A percentile compares a stretch with the other conserved stretches of the same genome.
Evolutionary conservation across 2,113 vertebrate species (phyloP).

Genomic region (Empidonax traillii): DNA sequence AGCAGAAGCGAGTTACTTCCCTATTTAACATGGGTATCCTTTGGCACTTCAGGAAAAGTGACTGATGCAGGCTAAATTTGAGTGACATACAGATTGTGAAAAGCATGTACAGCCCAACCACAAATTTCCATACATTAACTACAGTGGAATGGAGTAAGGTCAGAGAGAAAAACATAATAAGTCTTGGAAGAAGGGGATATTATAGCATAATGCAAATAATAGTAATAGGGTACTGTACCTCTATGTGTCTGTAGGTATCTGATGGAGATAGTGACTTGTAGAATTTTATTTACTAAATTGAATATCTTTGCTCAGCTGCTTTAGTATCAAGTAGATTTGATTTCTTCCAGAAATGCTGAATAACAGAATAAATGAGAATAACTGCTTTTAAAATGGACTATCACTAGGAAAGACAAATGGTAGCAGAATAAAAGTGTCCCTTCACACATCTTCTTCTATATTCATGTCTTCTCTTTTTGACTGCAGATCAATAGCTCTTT

Average conservation of each 20-base stretch:
- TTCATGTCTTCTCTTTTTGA: neutral
- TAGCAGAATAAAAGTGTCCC: slow-evolving; percentile 19
- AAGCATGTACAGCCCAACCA: neutral
- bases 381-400: slow-evolving; percentile 38
- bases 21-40: neutral
- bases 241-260: neutral
- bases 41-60: neutral
- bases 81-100: neutral
- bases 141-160: neutral
- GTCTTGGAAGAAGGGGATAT: neutral
- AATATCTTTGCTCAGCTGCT: neutral
- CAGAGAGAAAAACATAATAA: neutral
- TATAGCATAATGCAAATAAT: neutral
- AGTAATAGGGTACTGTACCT: neutral
- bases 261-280: neutral
- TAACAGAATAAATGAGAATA: neutral
- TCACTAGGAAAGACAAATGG: slow-evolving; percentile 40
- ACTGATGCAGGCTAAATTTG: neutral
- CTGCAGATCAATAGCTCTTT: slow-evolving; percentile 45
- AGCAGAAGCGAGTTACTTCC: neutral
- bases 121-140: neutral
- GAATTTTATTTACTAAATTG: neutral
- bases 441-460: neutral
- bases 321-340: slow-evolving; percentile 3
- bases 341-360: neutral